phyloP scores from a whole-genome alignment of 2,797 vertebrate genomes.

The Sitta carolinensis region DNA sequence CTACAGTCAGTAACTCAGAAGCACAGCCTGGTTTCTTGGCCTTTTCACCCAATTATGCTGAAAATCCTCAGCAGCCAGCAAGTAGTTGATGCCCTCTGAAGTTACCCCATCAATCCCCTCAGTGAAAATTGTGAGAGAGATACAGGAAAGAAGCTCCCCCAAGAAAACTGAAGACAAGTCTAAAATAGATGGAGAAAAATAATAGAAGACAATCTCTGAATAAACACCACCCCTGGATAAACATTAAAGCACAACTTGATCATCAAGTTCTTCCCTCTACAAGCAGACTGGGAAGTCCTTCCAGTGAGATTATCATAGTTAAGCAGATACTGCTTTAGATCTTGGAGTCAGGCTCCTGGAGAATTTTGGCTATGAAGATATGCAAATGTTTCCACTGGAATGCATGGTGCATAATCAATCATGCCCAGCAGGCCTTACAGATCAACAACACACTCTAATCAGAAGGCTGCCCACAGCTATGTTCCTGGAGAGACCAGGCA shows the following conservation, averaged over 20 bases:
- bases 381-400: background rate
- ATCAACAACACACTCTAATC: background rate
- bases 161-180: background rate
- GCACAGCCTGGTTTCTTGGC: background rate
- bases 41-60: background rate
- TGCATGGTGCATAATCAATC: background rate
- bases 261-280: background rate
- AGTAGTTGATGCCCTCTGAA: background rate
- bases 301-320: background rate
- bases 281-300: background rate
- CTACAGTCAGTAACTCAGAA: background rate
- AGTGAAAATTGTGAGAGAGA: background rate
- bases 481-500: background rate
- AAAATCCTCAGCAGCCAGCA: background rate
- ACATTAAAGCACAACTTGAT: background rate
- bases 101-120: background rate
- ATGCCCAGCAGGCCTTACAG: background rate
- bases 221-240: background rate
- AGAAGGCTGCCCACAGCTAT: background rate
- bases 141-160: background rate
- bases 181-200: background rate
- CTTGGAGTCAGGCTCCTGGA: background rate
- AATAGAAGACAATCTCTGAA: background rate
- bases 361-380: background rate
- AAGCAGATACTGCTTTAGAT: slow-evolving; percentile 23